Percentiles rank a stretch among this genome's conserved stretches.
phyloP scores from a whole-genome alignment of 2,888 invertebrate genomes.

The Stictocephala bisonia region DNA sequence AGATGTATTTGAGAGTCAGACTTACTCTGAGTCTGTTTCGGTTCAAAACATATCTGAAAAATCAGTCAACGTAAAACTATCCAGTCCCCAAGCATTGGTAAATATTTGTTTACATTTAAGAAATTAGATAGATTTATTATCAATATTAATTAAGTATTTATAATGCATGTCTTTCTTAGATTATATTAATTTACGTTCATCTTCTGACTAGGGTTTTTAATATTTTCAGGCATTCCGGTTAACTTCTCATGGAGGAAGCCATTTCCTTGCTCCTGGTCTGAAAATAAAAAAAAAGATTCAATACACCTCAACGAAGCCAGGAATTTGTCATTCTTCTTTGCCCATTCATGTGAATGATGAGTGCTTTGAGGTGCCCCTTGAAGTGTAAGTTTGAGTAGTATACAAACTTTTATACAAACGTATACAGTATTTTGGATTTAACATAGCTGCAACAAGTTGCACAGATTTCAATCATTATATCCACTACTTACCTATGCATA shows the following conservation, averaged over 20 bases:
- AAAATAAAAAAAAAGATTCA: slow-evolving; percentile 62
- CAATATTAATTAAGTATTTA: neutral
- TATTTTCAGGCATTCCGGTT: slow-evolving; percentile 64
- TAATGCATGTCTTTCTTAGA: too few species aligned
- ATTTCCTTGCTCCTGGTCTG: slow-evolving; percentile 64
- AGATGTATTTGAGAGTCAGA: slow-evolving; percentile 65
- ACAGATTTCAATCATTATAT: too few species aligned
- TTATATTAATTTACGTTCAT: too few species aligned
- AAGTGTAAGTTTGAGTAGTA: slow-evolving; percentile 50
- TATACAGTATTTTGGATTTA: too few species aligned
- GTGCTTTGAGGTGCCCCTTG: slow-evolving; percentile 48
- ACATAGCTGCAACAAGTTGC: too few species aligned
- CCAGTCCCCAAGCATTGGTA: slow-evolving; percentile 64
- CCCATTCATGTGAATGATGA: slow-evolving; percentile 50
- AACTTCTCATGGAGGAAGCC: slow-evolving; percentile 51
- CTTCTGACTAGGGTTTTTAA: too few species aligned
- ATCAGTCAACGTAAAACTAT: slow-evolving; percentile 62
- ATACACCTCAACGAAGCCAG: slow-evolving; percentile 62
- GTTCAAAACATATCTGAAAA: slow-evolving; percentile 64
- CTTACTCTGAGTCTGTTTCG: slow-evolving; percentile 61
- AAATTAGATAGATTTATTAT: neutral
- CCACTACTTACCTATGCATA: too few species aligned
- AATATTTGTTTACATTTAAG: slow-evolving; percentile 45
- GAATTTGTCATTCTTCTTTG: slow-evolving; percentile 48
- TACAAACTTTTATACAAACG: too few species aligned